Base-by-base conservation (phyloP, 2,113 vertebrate species). In the Trinectes maculatus region DNA sequence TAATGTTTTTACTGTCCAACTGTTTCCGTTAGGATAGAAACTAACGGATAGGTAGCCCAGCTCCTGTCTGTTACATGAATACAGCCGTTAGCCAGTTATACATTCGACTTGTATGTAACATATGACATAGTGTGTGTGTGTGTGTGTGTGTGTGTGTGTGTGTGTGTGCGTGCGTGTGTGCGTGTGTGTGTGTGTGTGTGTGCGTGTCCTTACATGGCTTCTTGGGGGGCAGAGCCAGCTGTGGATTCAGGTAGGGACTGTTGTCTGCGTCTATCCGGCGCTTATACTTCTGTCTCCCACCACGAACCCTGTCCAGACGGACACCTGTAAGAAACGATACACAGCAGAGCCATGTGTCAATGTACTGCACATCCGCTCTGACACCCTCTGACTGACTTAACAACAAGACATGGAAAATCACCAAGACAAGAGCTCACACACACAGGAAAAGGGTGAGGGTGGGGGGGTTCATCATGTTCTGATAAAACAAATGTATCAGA, bases 261-360 rank as follows among this genome's bases (percentile, higher is more conserved):
- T 99, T 99, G 90, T 99, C 98, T 18, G 98, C 98, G 68, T 99
- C 98, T 98, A 99, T 99, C 93, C 98, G 95, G 74, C 98, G 97
- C 88, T 99, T 99, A 89, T 99, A 99, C 91, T 99, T 99, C 94
- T 99, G 98, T 83, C 98, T 95, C 68, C 97, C 98, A 44, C 98
- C 98, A 8, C 98, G 98, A 83, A 99, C 98, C 93, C 98, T 94
- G 94, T 99, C 98, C 74, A 99, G 93, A 77, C 98, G 96, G 42
- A 99, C 98, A 53, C 98, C 97, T 99, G 85, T 3, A 39, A 85
- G 63, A 55, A 61, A 36, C 46, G 13, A 66, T 44, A 74, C 15
- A 67, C 16, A 64, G n/a, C 59, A n/a, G 25, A 57, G 4, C 13
- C 6, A 28, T 53, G 18, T 16, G 51, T 79, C 51, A 85, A 37